These are phyloP conservation scores for Pogonomyrmex barbatus DNA, from an alignment of 1,140 invertebrate genomes.

Conservation along the genomic window DNA sequence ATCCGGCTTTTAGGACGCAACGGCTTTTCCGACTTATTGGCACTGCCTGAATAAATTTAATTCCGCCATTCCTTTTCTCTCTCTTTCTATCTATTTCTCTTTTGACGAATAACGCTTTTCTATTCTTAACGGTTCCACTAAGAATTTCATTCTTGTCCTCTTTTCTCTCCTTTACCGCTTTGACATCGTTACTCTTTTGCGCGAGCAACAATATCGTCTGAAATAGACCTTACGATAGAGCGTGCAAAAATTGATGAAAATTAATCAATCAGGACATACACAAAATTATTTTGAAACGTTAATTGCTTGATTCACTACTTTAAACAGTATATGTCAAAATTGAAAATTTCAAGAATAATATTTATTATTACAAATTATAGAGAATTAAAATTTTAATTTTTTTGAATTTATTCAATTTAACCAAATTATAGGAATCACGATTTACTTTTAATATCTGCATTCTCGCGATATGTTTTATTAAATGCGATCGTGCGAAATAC, in stretches of 20 bases:
- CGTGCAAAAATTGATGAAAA: slow-evolving; percentile 17
- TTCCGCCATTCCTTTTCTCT: slow-evolving; percentile 73
- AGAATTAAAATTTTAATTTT: slow-evolving; percentile 20
- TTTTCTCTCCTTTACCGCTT: slow-evolving; percentile 54
- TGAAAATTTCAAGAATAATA: background rate
- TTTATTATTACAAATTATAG: background rate
- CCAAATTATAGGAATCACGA: slow-evolving; percentile 2
- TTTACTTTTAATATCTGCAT: slow-evolving; percentile 44
- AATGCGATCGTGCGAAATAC: slow-evolving; percentile 15
- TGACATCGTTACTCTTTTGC: slow-evolving; percentile 63
- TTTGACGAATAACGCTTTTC: slow-evolving; percentile 64
- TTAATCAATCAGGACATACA: slow-evolving; percentile 12
- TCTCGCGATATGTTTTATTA: slow-evolving; percentile 41
- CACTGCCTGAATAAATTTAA: slow-evolving; percentile 84
- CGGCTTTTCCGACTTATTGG: slow-evolving; percentile 81
- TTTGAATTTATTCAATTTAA: background rate
- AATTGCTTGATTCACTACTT: background rate
- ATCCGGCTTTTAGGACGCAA: slow-evolving; percentile 80
- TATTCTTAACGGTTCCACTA: slow-evolving; percentile 75
- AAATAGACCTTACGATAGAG: background rate
- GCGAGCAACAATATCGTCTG: slow-evolving; percentile 44
- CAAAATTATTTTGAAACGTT: background rate
- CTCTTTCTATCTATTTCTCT: background rate
- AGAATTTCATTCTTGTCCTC: slow-evolving; percentile 81
- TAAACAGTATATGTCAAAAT: background rate